Evolutionary conservation across 2,797 vertebrate species (phyloP), one percentile per base, ranked within the genome.

Genomic region (Propithecus deckenii): DNA sequence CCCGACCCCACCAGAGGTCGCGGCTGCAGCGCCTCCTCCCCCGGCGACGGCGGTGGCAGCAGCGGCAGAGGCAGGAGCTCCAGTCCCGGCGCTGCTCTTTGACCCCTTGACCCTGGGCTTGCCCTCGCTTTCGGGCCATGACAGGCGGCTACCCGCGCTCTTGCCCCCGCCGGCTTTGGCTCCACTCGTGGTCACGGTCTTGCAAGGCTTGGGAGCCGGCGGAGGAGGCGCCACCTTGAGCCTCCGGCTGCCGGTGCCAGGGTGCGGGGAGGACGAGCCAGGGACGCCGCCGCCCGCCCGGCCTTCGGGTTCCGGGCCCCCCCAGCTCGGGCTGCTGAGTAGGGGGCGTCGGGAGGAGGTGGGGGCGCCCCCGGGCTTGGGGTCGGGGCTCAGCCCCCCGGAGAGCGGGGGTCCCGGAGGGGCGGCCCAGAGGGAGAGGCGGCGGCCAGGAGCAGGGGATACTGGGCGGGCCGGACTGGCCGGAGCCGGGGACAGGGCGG

Each of bases 61-160:
- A 2, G 88, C 67, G 6, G 89, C 79, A 3, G 92, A 50, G 38
- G 81, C 84, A 35, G 97, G 96, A 18, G 98, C 98, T 10, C 99
- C 99, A 43, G 99, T 99, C 97, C 99, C 99, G 0, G 99, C 98
- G 25, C 98, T 98, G 97, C 99, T 99, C 95, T 99, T 99, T 95
- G 98, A 98, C 97, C 98, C 61, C 98, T 99, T 96, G 97, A 98
- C 98, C 97, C 97, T 94, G 96, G 98, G 95, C 96, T 99, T 99
- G 71, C 98, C 97, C 97, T 99, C 99, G 69, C 99, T 99, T 95
- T 99, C 99, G 0, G 99, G 99, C 99, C 99, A 99, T 0, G 99
- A 99, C 55, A 99, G 99, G 97, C 97, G 90, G 96, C 98, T 89
- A 32, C 95, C 50, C 14, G 75, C 85, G 97, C 97, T 95, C 48